Evolutionary conservation across 1,140 invertebrate genomes (phyloP).

Genomic region (Anastrepha ludens): DNA sequence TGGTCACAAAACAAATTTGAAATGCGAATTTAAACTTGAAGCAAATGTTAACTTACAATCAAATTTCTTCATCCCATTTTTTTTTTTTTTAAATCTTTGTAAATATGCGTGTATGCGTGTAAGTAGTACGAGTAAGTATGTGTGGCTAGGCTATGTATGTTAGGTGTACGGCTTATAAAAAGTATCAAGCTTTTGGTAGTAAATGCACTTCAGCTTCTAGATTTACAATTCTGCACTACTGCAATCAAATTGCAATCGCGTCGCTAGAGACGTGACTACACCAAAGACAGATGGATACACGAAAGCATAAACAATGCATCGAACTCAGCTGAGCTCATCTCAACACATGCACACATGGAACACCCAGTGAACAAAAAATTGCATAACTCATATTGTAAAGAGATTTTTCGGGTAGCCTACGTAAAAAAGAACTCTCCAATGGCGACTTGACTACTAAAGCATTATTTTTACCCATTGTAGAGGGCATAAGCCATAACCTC

Average conservation of each 20-base stretch:
- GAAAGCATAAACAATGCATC: conserved; percentile 39
- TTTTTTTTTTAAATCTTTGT: too few species aligned
- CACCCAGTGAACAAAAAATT: background rate
- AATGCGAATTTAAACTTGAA: too few species aligned
- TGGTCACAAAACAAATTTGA: too few species aligned
- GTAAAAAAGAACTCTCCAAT: too few species aligned
- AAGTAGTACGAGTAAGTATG: too few species aligned
- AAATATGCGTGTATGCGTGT: too few species aligned
- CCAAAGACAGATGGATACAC: conserved; percentile 31
- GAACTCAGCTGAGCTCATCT: background rate
- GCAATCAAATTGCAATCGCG: conserved; percentile 49
- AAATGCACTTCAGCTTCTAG: conserved; percentile 26
- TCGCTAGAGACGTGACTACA: conserved; percentile 32
- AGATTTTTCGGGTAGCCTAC: too few species aligned
- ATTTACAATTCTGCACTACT: conserved; percentile 38
- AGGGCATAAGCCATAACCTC: too few species aligned
- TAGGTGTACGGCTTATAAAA: background rate
- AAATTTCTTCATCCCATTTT: background rate
- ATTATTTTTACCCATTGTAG: too few species aligned
- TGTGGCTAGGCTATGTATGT: too few species aligned
- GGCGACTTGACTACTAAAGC: too few species aligned
- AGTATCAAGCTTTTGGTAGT: background rate
- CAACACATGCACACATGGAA: background rate
- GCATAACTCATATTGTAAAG: too few species aligned
- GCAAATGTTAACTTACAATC: background rate